A percentile compares a stretch with the other conserved stretches of the same genome.
phyloP scores from a whole-genome alignment of 1,140 invertebrate species.

The Euwallacea fornicatus region DNA sequence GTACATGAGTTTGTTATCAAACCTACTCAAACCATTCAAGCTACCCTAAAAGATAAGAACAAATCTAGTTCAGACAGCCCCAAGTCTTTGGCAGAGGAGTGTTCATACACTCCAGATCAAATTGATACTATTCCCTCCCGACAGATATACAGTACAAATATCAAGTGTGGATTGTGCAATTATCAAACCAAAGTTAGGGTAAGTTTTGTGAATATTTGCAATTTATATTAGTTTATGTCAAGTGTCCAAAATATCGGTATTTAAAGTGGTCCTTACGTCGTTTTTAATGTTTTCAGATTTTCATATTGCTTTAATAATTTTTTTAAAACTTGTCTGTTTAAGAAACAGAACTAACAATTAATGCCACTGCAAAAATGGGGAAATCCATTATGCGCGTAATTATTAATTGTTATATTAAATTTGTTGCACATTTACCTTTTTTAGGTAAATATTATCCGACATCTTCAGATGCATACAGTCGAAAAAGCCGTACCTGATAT shows the following conservation, averaged over 20 bases:
- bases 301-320: too few relatives aligned
- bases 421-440: not conserved
- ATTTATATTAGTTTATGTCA: not conserved
- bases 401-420: too few relatives aligned
- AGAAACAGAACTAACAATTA: too few relatives aligned
- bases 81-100: slow-evolving; percentile 41
- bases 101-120: slow-evolving; percentile 62
- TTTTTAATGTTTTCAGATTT: too few relatives aligned
- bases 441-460: slow-evolving; percentile 68
- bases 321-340: too few relatives aligned
- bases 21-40: slow-evolving; percentile 46
- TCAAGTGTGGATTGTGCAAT: slow-evolving; percentile 67
- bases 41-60: slow-evolving; percentile 39
- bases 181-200: slow-evolving; percentile 69
- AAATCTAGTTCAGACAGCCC: not conserved
- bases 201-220: slow-evolving; percentile 12
- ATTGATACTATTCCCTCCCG: slow-evolving; percentile 65
- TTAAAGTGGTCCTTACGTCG: too few relatives aligned
- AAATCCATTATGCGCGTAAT: too few relatives aligned
- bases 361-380: too few relatives aligned
- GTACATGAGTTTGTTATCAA: slow-evolving; percentile 59
- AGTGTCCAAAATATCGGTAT: too few relatives aligned
- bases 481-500: slow-evolving; percentile 62
- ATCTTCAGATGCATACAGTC: slow-evolving; percentile 67
- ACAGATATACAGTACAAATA: slow-evolving; percentile 64